Base-by-base conservation (phyloP, 2,797 vertebrate species). In the Yasuhikotakia modesta region DNA sequence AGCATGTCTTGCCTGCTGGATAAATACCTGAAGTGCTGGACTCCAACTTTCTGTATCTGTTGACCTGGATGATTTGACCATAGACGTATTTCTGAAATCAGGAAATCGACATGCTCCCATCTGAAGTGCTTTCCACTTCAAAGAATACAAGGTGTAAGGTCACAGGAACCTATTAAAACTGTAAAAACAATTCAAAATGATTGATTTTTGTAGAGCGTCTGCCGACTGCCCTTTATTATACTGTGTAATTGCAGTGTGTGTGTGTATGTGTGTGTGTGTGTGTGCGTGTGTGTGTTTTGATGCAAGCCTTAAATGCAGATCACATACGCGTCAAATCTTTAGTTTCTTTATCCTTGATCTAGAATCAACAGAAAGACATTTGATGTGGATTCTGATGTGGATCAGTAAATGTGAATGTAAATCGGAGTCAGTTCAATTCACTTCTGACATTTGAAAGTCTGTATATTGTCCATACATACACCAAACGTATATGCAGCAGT, bases 151-250 rank as follows among this genome's bases (percentile, higher is more conserved):
- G 83, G 72, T 73, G 64, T 71, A 80, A 82, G 83, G 83, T 84
- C 68, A 80, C 35, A 60, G 57, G 72, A 79, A 74, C 65, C 68
- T 60, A 70, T 70, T 61, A 53, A 48, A 70, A 80, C 75, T 53
- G 82, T 82, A 82, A 85, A 85, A 80, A 79, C 83, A 76, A 85
- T 82, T 78, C 45, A 45, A 61, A 70, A 61, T 77, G 66, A 77
- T 77, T 77, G 75, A 77, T 70, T 70, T 70, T 61, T 60, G 39
- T 24, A n/a, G 74, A 46, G 22, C 10, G 45, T 69, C 45, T 32
- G 66, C 55, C 14, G 43, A 17, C 53, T 39, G 27, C 45, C 8
- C 66, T 46, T 69, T 70, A 70, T 66, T 69, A 55, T 69, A 70
- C 35, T 55, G 43, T 69, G 55, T 77, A 69, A 69, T 77, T 70